Evolutionary conservation across 2,797 vertebrate genomes (phyloP).

Genomic region (Ctenopoma kingsleyae): DNA sequence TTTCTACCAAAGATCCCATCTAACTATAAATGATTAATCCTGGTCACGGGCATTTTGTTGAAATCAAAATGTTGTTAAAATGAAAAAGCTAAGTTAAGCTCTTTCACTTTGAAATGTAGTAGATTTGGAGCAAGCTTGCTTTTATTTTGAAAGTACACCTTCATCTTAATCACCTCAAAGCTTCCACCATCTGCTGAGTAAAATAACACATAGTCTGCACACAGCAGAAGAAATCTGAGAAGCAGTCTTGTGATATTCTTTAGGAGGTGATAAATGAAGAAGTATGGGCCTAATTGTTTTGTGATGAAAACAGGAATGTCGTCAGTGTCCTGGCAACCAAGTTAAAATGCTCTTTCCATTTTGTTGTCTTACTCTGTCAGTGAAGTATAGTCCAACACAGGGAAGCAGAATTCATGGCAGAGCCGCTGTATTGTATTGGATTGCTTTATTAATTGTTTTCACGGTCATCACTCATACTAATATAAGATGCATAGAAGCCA

Average conservation of each 20-base stretch:
- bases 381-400: no score
- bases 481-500: neutral
- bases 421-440: no score
- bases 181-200: conserved; percentile 4
- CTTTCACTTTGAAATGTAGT: neutral
- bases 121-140: neutral
- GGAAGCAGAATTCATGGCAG: no score
- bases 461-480: no score
- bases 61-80: neutral
- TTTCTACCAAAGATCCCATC: neutral
- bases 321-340: neutral
- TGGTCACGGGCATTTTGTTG: neutral
- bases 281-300: neutral
- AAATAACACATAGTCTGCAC: neutral
- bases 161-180: neutral
- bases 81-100: neutral
- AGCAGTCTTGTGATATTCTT: neutral
- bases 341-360: neutral
- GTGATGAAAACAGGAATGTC: neutral
- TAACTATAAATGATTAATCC: neutral
- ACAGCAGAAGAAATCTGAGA: neutral
- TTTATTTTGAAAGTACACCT: neutral
- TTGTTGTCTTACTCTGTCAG: no score
- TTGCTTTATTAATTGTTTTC: no score
- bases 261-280: neutral